A percentile compares a stretch with the other conserved stretches of the same genome.
phyloP scores from a whole-genome alignment of 2,888 invertebrate species.

The Cheilosia grossa region DNA sequence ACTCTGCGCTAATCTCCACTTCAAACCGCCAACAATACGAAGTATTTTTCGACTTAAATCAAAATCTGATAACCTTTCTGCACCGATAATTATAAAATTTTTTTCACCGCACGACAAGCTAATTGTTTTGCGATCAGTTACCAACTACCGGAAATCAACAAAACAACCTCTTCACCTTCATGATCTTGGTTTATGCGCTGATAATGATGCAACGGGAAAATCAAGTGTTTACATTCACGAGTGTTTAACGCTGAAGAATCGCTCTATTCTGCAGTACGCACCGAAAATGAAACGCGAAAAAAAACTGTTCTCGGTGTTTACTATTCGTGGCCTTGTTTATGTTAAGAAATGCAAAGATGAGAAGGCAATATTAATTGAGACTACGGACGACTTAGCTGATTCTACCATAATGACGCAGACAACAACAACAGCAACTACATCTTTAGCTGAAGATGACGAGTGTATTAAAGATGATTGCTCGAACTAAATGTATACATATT shows the following conservation, averaged over 20 bases:
- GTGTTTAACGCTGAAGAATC: not conserved
- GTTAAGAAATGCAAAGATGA: not conserved
- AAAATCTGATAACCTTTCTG: too few relatives aligned
- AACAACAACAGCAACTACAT: not conserved
- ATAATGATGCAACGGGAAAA: not conserved
- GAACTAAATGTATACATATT: too few relatives aligned
- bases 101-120: conserved; percentile 10
- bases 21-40: too few relatives aligned
- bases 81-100: conserved; percentile 22
- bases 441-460: not conserved
- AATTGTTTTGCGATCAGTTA: conserved; percentile 21
- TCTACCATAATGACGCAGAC: not conserved
- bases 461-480: not conserved
- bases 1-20: too few relatives aligned
- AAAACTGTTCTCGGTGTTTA: conserved; percentile 2
- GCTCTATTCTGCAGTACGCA: not conserved
- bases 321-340: not conserved
- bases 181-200: not conserved
- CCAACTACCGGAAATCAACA: not conserved
- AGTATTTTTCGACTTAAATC: too few relatives aligned
- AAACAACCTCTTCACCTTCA: not conserved
- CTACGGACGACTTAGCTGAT: not conserved
- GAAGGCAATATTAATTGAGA: too few relatives aligned
- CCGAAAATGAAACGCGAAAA: not conserved
- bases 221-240: conserved; percentile 4